A percentile compares a stretch with the other conserved stretches of the same genome.
Conservation (phyloP, 2,113 vertebrate species). For the Neopipo cinnamomea region DNA sequence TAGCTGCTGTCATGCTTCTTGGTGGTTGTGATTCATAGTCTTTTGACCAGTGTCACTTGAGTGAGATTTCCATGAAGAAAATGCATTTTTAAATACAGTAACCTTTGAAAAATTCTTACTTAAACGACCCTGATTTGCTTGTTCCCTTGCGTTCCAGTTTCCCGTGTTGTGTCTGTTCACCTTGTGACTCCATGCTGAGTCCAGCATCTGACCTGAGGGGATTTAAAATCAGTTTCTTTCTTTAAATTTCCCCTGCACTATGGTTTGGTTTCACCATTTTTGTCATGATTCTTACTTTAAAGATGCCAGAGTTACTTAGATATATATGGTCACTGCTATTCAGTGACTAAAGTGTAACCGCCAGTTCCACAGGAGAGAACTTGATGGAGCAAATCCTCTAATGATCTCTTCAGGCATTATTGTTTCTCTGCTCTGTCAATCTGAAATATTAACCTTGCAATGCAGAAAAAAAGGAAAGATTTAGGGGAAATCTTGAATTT, state of each 20-base stretch:
- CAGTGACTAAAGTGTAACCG: neutral
- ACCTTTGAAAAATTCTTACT: neutral
- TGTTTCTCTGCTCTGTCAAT: neutral
- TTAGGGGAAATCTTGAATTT: neutral
- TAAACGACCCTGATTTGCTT: neutral
- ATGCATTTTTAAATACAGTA: neutral
- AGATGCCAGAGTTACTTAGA: neutral
- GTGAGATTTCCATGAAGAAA: neutral
- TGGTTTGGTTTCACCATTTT: neutral
- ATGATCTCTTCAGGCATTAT: neutral
- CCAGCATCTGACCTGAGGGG: neutral
- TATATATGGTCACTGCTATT: neutral
- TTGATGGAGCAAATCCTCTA: neutral
- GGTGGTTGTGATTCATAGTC: neutral
- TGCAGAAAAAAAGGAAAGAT: neutral
- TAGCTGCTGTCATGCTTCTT: neutral
- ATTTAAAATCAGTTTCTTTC: neutral
- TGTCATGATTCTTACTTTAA: neutral
- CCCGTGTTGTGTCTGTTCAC: neutral
- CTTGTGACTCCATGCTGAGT: neutral
- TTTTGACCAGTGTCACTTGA: neutral
- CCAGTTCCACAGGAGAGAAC: neutral
- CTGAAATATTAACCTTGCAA: neutral
- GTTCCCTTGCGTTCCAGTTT: neutral
- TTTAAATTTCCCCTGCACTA: neutral